Evolutionary conservation across 2,797 vertebrate genomes (phyloP).

Genomic region (Ambastaia sidthimunki): DNA sequence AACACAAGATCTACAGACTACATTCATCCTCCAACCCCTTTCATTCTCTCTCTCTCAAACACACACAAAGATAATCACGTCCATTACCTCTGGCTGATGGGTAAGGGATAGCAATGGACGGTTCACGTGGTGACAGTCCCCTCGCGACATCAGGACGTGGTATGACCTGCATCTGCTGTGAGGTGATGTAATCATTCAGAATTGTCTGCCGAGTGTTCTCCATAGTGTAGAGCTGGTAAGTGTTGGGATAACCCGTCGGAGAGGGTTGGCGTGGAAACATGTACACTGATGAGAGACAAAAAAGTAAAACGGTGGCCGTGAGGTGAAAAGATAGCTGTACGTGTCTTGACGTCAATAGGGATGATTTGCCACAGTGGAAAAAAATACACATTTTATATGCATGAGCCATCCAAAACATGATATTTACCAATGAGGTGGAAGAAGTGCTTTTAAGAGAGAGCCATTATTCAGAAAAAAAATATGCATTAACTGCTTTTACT

Average conservation of each 20-base stretch:
- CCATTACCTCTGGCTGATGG: constrained; percentile 85
- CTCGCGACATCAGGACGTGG: constrained; percentile 88
- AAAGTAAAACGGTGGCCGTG: constrained; percentile 15
- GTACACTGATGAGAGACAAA: constrained; percentile 78
- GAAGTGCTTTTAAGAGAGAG: constrained; percentile 30
- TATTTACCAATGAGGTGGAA: constrained; percentile 50
- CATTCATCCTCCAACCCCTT: constrained; percentile 57
- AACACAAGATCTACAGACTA: constrained; percentile 60
- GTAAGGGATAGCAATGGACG: constrained; percentile 87
- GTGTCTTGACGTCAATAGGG: constrained; percentile 62
- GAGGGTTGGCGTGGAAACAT: constrained; percentile 96
- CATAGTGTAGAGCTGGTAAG: constrained; percentile 98
- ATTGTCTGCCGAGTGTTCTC: constrained; percentile 99
- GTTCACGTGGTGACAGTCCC: constrained; percentile 92
- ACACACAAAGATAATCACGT: constrained; percentile 52
- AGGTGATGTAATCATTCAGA: constrained; percentile 99
- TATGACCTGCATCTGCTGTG: constrained; percentile 98
- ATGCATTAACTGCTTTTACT: constrained; percentile 14
- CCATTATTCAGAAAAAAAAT: neutral
- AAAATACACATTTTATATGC: constrained; percentile 56
- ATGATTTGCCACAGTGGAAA: constrained; percentile 50
- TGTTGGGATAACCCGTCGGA: constrained; percentile 93
- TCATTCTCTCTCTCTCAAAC: constrained; percentile 41
- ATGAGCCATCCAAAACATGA: constrained; percentile 52
- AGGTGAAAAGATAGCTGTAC: constrained; percentile 23